Evolutionary conservation across 2,113 vertebrate genomes (phyloP), one percentile per base, ranked within the genome.

Genomic region (Macquaria ambigua): DNA sequence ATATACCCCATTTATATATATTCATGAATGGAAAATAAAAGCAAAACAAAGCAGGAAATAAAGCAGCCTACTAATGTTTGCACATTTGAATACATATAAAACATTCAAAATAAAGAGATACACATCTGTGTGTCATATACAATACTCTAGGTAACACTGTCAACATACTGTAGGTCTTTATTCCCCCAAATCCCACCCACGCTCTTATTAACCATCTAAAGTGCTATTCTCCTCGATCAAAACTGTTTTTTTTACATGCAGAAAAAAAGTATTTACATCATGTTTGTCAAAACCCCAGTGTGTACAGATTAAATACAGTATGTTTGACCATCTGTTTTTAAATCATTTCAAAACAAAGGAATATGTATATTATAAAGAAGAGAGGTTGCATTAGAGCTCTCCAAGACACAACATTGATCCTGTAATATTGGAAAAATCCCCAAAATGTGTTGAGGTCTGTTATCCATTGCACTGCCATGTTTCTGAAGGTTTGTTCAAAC

Each of bases 241-340:
- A 61, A 52, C 34, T 10, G 16, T 18, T 56, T 68, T 62, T 81
- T 74, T 77, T 70, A 83, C 81, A 87, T 79, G 74, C 82, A 90
- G 67, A 74, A 70, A 79, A 43, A 61, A 69, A 41, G 20, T 84
- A 81, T 91, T 79, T 89, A 87, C 82, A 92, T 41, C 48, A 48
- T 48, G 20, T 64, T 58, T 53, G 43, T 73, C 12, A 73, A 70
- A 74, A 84, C 11, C 31, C 46, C 8, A 64, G 34, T 75, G 23
- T 74, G n/a, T 82, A 50, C n/a, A 63, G 69, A 69, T 76, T 74
- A 55, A 58, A 69, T 71, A 86, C n/a, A 71, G 16, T 76, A 69
- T 79, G 28, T 56, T 77, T 48, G 43, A 85, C 39, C 41, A 74
- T 53, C 5, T 61, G 21, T 46, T 78, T 67, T 75, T 8, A 28